Evolutionary conservation across 2,888 invertebrate species (phyloP).

Genomic region (Pedicia rivosa): DNA sequence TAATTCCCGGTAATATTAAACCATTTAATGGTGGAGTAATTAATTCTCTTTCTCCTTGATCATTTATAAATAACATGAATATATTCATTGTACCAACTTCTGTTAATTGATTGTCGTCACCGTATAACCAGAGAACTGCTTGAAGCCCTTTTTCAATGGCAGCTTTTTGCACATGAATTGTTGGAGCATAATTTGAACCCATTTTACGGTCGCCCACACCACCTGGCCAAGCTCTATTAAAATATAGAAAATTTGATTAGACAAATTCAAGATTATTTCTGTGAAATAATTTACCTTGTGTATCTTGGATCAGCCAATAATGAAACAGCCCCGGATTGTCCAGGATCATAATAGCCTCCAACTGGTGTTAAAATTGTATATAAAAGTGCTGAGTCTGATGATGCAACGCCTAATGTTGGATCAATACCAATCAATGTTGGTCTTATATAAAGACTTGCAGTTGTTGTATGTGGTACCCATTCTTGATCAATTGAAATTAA

Average conservation of each 20-base stretch:
- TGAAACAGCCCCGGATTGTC: slow-evolving; percentile 51
- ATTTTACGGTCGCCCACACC: slow-evolving; percentile 91
- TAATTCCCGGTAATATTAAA: slow-evolving; percentile 88
- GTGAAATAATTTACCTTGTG: neutral
- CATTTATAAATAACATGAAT: slow-evolving; percentile 74
- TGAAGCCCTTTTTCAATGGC: slow-evolving; percentile 64
- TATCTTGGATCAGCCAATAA: slow-evolving; percentile 84
- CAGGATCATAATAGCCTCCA: slow-evolving; percentile 74
- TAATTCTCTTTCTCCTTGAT: slow-evolving; percentile 81
- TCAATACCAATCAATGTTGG: slow-evolving; percentile 95
- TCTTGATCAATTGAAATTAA: slow-evolving; percentile 85
- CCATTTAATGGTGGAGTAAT: slow-evolving; percentile 89
- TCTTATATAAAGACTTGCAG: slow-evolving; percentile 86
- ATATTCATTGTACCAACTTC: slow-evolving; percentile 99
- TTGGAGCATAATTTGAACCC: slow-evolving; percentile 86
- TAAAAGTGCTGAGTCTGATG: slow-evolving; percentile 74
- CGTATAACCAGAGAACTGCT: slow-evolving; percentile 94
- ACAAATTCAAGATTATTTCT: neutral
- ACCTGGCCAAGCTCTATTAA: slow-evolving; percentile 65
- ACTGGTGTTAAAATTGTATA: slow-evolving; percentile 89
- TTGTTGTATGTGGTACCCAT: slow-evolving; percentile 89
- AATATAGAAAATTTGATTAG: neutral
- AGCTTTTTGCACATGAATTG: slow-evolving; percentile 67
- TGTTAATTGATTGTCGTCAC: slow-evolving; percentile 81
- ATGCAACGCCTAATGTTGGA: slow-evolving; percentile 80